Evolutionary conservation across 2,797 vertebrate species (phyloP), one percentile per base, ranked within the genome.

Genomic region (Hafferia zeledoni): DNA sequence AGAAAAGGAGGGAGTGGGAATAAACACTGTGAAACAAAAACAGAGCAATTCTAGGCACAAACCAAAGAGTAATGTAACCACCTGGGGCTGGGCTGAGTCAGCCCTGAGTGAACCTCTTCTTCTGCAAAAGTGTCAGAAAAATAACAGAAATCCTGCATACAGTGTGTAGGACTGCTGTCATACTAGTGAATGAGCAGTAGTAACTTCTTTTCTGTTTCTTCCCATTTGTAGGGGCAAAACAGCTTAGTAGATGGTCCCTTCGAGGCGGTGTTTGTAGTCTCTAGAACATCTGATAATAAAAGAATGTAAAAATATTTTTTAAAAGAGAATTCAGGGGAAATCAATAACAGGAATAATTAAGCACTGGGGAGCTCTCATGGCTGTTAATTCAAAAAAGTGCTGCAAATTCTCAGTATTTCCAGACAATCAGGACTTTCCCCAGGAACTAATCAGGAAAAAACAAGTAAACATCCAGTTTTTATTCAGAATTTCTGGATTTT

Each of bases 281-380:
- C 8, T 39, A 47, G 22, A 74, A 4, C 27, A 74, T 22, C 23
- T 35, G 17, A 8, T 55, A 61, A 50, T 22, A 39, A 57, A 65
- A 43, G 3, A 41, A 56, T 17, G 53, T 13, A n/a, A 53, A 92
- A 76, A 27, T 16, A 5, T 11, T 11, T 57, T 61, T 52, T 28
- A 1, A 23, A 23, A 52, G 33, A 25, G 13, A 76, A 37, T 69
- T 60, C 37, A 52, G 63, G 41, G 17, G 60, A 82, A 83, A 76
- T 56, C 46, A 69, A 31, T 43, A 61, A 28, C 17, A 30, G 57
- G 19, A 79, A 27, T 52, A 70, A 35, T 61, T 39, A 46, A 24
- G 18, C 37, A 52, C 17, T 18, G 10, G 39, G 12, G 43, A 57
- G 3, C 17, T 19, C 4, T 31, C 0, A 1, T 11, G 19, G 49